These are phyloP conservation scores for Neodon shergylaensis DNA, from an alignment of 2,113 vertebrate species.

Conservation along the genomic window DNA sequence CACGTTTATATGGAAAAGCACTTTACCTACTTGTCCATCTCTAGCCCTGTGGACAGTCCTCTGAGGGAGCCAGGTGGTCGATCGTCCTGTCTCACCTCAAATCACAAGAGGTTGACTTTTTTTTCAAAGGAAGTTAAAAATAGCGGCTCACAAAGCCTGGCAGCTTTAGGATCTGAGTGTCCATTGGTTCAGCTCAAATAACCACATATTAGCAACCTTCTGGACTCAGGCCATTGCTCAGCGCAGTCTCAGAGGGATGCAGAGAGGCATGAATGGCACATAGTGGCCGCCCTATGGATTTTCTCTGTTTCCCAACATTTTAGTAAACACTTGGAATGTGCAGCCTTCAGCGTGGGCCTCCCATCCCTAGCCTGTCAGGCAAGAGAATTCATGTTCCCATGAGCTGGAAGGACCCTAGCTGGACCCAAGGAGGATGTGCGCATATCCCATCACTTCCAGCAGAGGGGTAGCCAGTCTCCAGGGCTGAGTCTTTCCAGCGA, in stretches of 20 bases:
- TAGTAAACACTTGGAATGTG: background rate
- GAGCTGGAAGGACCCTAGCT: background rate
- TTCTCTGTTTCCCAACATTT: background rate
- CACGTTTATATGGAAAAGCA: too few relatives aligned
- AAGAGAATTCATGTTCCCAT: background rate
- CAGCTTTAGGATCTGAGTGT: background rate
- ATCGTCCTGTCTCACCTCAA: background rate
- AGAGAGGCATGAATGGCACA: background rate
- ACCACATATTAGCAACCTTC: background rate
- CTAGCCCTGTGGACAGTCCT: too few relatives aligned
- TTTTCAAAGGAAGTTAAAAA: slow-evolving; percentile 30
- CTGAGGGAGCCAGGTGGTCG: background rate
- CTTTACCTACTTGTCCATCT: background rate
- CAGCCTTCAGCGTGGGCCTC: background rate
- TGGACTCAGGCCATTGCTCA: background rate
- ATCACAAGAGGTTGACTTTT: background rate
- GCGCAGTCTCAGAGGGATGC: background rate
- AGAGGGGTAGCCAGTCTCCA: background rate
- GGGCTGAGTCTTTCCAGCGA: background rate
- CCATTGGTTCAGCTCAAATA: background rate
- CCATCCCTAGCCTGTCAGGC: background rate
- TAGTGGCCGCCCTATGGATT: background rate
- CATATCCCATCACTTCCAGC: background rate
- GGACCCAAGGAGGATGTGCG: background rate
- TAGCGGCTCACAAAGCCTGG: slow-evolving; percentile 8